A percentile compares a stretch with the other conserved stretches of the same genome.
Evolutionary conservation across 2,888 invertebrate species (phyloP).

Genomic region (Orthonevra nobilis): DNA sequence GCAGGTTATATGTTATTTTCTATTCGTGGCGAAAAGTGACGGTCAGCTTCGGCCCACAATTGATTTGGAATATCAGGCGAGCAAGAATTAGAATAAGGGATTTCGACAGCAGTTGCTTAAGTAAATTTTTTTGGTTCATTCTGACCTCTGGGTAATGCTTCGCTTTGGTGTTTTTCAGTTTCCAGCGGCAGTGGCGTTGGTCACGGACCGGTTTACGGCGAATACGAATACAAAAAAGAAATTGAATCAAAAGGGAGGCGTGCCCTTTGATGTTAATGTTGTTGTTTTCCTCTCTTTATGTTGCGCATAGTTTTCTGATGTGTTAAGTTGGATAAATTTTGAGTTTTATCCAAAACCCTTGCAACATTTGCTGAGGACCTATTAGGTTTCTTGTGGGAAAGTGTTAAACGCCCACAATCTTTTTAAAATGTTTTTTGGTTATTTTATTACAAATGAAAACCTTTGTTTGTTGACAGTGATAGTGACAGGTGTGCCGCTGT

Average conservation of each 20-base stretch:
- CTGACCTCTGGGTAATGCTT: slow-evolving; percentile 2
- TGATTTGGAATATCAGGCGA: slow-evolving; percentile 79
- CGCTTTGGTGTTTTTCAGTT: neutral
- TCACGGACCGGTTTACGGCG: slow-evolving; percentile 41
- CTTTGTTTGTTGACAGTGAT: no score
- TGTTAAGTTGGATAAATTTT: slow-evolving; percentile 48
- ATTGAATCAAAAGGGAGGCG: slow-evolving; percentile 25
- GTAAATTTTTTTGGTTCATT: neutral
- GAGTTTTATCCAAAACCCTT: slow-evolving; percentile 39
- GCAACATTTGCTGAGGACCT: slow-evolving; percentile 51
- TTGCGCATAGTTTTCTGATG: neutral
- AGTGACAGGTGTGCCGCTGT: no score
- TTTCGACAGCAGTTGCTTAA: no score
- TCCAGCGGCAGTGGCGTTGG: slow-evolving; percentile 6
- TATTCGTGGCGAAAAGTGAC: slow-evolving; percentile 63
- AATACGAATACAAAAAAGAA: slow-evolving; percentile 23
- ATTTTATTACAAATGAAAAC: no score
- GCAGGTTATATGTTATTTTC: no score
- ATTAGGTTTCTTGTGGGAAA: slow-evolving; percentile 75
- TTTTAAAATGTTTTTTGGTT: no score
- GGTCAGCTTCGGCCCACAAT: slow-evolving; percentile 80
- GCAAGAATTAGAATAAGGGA: slow-evolving; percentile 72
- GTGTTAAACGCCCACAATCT: slow-evolving; percentile 78
- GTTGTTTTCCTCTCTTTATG: slow-evolving; percentile 13
- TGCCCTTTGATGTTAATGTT: slow-evolving; percentile 36